Evolutionary conservation across 1,140 invertebrate genomes (phyloP).

Genomic region (Bursaphelenchus mucronatus): DNA sequence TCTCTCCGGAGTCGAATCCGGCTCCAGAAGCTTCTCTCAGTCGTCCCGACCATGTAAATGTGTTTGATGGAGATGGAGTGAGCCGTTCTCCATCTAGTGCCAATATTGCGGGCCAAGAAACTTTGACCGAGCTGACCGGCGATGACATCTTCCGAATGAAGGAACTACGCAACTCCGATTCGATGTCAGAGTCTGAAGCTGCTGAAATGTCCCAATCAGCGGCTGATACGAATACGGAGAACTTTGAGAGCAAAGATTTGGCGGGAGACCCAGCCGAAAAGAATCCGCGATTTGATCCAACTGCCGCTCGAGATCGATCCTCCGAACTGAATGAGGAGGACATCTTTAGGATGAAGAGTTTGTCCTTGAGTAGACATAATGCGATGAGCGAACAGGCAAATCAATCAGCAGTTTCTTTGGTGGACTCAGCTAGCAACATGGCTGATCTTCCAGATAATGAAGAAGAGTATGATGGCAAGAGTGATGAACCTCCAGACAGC

Average conservation of each 20-base stretch:
- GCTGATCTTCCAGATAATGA: conserved; percentile 43
- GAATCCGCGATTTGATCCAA: conserved; percentile 26
- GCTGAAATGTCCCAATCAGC: conserved; percentile 12
- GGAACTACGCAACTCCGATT: conserved; percentile 15
- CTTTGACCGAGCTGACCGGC: conserved; percentile 40
- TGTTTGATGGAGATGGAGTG: no score
- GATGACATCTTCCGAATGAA: conserved; percentile 51
- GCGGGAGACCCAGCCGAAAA: background rate
- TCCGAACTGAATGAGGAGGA: conserved; percentile 24
- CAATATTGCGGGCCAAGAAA: background rate
- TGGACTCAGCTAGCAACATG: conserved; percentile 57
- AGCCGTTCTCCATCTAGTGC: no score
- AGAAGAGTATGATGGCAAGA: conserved; percentile 30
- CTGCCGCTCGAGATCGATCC: conserved; percentile 15
- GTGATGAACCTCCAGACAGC: conserved; percentile 2
- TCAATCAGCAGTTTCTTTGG: conserved; percentile 55
- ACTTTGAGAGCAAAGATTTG: conserved; percentile 10
- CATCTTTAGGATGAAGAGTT: conserved; percentile 21
- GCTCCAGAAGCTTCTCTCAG: no score
- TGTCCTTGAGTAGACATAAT: conserved; percentile 1
- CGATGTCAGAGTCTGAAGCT: conserved; percentile 17
- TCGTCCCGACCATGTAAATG: no score
- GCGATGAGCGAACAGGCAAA: conserved; percentile 35
- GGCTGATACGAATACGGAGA: conserved; percentile 5
- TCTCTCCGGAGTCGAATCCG: no score